Evolutionary conservation across 2,113 vertebrate genomes (phyloP).

Genomic region (Myiagra hebetior): DNA sequence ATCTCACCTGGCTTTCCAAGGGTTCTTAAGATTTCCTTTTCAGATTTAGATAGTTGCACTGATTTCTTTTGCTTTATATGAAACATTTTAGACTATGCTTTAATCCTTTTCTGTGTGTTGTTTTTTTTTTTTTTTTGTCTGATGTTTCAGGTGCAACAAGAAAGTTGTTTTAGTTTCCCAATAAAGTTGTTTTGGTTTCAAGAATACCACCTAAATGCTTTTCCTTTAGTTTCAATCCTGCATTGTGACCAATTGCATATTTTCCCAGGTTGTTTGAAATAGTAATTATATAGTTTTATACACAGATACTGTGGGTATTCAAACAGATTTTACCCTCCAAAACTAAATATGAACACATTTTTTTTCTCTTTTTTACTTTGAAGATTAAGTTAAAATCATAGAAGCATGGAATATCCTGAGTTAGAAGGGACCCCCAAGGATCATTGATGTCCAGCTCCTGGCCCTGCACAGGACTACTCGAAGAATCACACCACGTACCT

Average conservation of each 20-base stretch:
- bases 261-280: not conserved
- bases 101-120: not conserved
- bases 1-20: not conserved
- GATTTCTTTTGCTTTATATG: not conserved
- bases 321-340: not conserved
- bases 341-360: not conserved
- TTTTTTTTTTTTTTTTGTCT: not conserved
- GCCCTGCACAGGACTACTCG: not conserved
- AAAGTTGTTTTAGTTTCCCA: not conserved
- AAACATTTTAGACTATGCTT: not conserved
- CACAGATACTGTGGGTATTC: not conserved
- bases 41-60: not conserved
- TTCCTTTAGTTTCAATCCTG: not conserved
- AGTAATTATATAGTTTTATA: not conserved
- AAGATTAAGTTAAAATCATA: not conserved
- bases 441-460: not conserved
- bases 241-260: not conserved
- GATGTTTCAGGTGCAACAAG: not conserved
- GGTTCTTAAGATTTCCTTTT: not conserved
- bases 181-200: not conserved
- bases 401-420: not conserved
- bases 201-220: not conserved
- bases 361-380: not conserved
- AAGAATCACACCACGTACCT: not conserved
- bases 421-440: not conserved